Evolutionary conservation across 2,797 vertebrate genomes (phyloP).

Genomic region (Stomatorhinus walkeri): DNA sequence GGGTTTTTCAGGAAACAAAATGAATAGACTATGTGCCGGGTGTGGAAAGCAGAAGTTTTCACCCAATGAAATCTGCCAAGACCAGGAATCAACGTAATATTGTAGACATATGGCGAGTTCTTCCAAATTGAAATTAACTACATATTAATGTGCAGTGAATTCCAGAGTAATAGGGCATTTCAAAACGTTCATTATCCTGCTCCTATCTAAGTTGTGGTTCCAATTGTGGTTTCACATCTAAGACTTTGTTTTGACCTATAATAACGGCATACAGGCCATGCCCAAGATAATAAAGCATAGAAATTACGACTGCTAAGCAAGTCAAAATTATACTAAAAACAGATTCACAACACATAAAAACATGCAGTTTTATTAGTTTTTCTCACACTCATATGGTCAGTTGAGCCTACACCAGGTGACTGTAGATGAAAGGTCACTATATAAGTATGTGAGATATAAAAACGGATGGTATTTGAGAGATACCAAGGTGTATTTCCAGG

Average conservation of each 20-base stretch:
- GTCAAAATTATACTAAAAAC: background rate
- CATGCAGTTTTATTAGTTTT: background rate
- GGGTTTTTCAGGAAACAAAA: background rate
- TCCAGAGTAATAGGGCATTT: background rate
- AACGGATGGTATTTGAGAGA: background rate
- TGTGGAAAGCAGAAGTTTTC: background rate
- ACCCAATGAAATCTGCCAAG: background rate
- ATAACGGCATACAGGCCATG: background rate
- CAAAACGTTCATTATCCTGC: background rate
- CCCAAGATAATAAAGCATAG: background rate
- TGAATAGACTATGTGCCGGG: background rate
- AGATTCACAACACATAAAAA: background rate
- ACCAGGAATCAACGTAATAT: background rate
- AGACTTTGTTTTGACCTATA: background rate
- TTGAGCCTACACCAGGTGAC: background rate
- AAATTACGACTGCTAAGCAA: background rate
- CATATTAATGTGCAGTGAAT: background rate
- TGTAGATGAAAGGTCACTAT: background rate
- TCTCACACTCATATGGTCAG: background rate
- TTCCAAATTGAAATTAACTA: background rate
- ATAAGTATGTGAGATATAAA: background rate
- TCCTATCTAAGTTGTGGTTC: background rate
- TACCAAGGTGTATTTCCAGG: background rate
- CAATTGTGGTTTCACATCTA: background rate
- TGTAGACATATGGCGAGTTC: background rate